Base-by-base conservation (phyloP, 2,113 vertebrate species). In the Sialia sialis region DNA sequence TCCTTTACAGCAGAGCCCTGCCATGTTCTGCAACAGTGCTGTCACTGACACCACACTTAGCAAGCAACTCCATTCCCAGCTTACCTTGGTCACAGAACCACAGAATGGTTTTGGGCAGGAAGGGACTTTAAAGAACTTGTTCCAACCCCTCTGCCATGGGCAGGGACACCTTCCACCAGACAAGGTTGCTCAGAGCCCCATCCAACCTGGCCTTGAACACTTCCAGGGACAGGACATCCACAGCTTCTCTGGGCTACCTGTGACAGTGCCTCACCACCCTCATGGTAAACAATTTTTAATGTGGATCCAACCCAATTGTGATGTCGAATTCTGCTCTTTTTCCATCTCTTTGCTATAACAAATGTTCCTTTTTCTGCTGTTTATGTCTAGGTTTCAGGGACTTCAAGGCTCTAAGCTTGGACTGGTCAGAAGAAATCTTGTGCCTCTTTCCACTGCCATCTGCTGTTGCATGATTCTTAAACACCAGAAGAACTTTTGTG, bases 1-100 rank as follows among this genome's bases (percentile, higher is more conserved):
- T 16, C 39, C 23, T 41, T 30, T 6, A 17, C 11, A 49, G 66
- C 34, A 27, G 21, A 54, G 48, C 52, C 17, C 13, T 27, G n/a
- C 46, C 16, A 0, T 1, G 6, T 5, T 32, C 81, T 32, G 58
- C 19, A 16, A 1, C 1, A 13, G 30, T 10, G 48, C 46, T 12
- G 4, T 10, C 52, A 19, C 32, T 32, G n/a, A 27, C 69, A 69
- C 27, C 0, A 3, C 55, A 7, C 7, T 36, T 4, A 16, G 44
- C 11, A 38, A 63, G 16, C 2, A 7, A 17, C 34, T 32, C 18
- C 8, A 6, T 12, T 20, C 5, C 4, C 69, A 54, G 78, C 26
- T 36, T 39, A 52, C 12, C 48, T 38, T 29, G 8, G 54, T 7
- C 54, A 68, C 39, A 16, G 39, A 60, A 32, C 63, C 68, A 66